Percentiles rank a stretch among this genome's conserved stretches.
phyloP scores from a whole-genome alignment of 2,113 vertebrate genomes.

The Platysternon megacephalum region DNA sequence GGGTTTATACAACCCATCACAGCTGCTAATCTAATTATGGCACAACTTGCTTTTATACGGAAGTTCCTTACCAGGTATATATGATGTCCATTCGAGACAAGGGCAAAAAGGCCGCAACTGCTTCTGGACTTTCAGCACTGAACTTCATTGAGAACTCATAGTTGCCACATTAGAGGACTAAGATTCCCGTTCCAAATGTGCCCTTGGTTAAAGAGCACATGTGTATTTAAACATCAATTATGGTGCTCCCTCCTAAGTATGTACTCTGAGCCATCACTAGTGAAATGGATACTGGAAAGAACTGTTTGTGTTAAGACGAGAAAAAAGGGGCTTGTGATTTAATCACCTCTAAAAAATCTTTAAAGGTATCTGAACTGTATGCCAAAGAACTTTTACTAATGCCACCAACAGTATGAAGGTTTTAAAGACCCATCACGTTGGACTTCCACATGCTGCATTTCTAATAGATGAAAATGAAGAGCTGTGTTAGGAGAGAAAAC shows the following conservation, averaged over 20 bases:
- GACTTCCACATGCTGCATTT: neutral
- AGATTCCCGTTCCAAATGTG: neutral
- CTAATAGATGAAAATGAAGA: neutral
- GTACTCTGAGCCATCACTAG: neutral
- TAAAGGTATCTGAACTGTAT: neutral
- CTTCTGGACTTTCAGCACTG: neutral
- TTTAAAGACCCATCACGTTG: neutral
- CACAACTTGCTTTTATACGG: neutral
- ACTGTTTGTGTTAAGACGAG: neutral
- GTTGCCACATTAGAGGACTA: neutral
- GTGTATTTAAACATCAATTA: neutral
- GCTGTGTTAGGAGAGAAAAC: neutral
- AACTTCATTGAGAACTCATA: neutral
- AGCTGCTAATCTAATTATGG: neutral
- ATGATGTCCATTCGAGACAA: neutral
- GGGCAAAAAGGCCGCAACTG: neutral
- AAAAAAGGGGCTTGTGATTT: neutral
- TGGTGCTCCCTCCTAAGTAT: neutral
- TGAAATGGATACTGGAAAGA: neutral
- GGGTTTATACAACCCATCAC: neutral
- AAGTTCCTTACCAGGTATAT: neutral
- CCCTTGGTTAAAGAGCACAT: rapidly evolving
- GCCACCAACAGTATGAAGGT: neutral
- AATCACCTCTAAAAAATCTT: neutral
- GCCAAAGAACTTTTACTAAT: neutral